Base-by-base conservation (phyloP, 1,140 invertebrate species). In the Scaptomyza graminum region DNA sequence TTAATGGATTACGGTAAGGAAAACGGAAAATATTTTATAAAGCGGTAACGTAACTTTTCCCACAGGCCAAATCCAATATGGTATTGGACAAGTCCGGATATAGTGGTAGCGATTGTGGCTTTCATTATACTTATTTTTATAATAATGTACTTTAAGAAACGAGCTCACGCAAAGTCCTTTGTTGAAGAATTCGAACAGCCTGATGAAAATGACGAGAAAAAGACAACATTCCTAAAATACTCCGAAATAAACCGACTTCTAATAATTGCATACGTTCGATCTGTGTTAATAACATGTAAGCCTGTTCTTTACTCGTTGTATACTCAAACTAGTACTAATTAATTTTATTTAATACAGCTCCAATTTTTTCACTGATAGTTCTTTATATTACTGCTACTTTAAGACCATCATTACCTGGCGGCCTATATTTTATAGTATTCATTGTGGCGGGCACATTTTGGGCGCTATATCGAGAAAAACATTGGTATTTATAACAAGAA, bases 381-480 rank as follows among this genome's bases (percentile, higher is more conserved):
- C 92, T 97, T 46, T 97, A 96, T 91, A 93, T 96, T 60, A 94
- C 95, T 15, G 96, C 96, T 0, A 94, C 96, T 22, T 90, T 97
- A 75, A 93, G 94, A 44, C 96, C 97, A 4, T 97, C 96, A n/a
- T 92, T 97, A 1, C 94, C 95, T 5, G 95, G 95, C 16, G 95
- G 94, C 4, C 93, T 98, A 15, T 98, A 98, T 92, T 98, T 97
- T 90, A 66, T 97, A 4, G 92, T 95, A 7, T 99, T 99, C 91
- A 71, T 99, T 67, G 93, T 94, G 15, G 94, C 96, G 1, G 95
- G 96, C 1, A 98, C 97, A 0, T 97, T 96, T 93, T 98, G 98
- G 96, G 94, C 97, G 1, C 95, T 96, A 76, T 96, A 96, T 81
- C 94, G 94, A 51, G 94, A 96, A 43, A 85, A 96, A 22, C 92